Conservation (phyloP, 2,888 invertebrate genomes). For the Thera britannica region DNA sequence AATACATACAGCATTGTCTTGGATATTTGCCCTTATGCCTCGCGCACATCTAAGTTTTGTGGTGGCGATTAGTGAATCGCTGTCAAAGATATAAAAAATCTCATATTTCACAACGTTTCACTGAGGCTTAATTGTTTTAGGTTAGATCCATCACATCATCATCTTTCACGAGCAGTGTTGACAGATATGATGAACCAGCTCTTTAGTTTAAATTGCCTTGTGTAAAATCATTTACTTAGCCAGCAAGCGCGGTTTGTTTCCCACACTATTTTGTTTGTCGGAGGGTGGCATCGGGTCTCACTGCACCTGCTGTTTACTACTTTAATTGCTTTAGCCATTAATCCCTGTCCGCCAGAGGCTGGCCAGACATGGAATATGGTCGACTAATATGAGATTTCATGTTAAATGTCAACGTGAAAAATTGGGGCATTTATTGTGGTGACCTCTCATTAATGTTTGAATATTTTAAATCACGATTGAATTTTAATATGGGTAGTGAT, state of each 20-base stretch:
- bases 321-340: slow-evolving; percentile 79
- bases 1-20: too few species aligned
- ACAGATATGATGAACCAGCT: not conserved
- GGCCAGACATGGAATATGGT: slow-evolving; percentile 60
- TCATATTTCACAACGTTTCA: too few species aligned
- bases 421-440: slow-evolving; percentile 40
- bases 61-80: too few species aligned
- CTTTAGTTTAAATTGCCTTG: slow-evolving; percentile 34
- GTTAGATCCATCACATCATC: not conserved
- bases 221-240: slow-evolving; percentile 49
- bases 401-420: slow-evolving; percentile 52
- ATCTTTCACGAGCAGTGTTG: not conserved
- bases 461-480: not conserved
- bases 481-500: not conserved
- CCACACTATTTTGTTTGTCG: slow-evolving; percentile 72
- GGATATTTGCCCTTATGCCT: too few species aligned
- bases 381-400: slow-evolving; percentile 52
- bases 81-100: too few species aligned
- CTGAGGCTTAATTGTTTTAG: too few species aligned
- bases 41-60: too few species aligned
- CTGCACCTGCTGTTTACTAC: slow-evolving; percentile 80
- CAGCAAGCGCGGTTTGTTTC: slow-evolving; percentile 55
- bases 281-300: slow-evolving; percentile 57
- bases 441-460: slow-evolving; percentile 7
- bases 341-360: slow-evolving; percentile 68